A percentile compares a stretch with the other conserved stretches of the same genome.
Conservation (phyloP, 2,888 invertebrate genomes). For the Ferrisia virgata region DNA sequence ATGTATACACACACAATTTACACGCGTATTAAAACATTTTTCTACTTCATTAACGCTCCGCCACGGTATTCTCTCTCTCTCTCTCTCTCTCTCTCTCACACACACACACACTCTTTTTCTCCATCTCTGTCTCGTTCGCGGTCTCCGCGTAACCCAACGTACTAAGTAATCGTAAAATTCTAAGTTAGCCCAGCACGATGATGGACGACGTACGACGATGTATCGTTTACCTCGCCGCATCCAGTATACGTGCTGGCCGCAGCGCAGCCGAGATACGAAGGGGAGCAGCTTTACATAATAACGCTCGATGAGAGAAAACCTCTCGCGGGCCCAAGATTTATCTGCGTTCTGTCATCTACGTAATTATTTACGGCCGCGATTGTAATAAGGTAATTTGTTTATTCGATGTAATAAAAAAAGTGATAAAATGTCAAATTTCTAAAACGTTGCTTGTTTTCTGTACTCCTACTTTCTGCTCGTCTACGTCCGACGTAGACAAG, state of each 20-base stretch:
- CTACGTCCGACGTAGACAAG: too few relatives aligned
- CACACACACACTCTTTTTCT: too few relatives aligned
- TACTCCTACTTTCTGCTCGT: background rate
- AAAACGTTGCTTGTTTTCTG: background rate
- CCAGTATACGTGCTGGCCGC: background rate
- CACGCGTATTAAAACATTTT: slow-evolving; percentile 2
- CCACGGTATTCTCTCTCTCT: background rate
- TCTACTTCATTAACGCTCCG: slow-evolving; percentile 11
- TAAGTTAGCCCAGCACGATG: too few relatives aligned
- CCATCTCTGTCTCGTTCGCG: too few relatives aligned
- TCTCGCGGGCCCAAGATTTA: slow-evolving; percentile 29
- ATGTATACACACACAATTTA: background rate
- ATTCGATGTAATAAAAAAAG: slow-evolving; percentile 30
- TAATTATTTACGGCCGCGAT: slow-evolving; percentile 31
- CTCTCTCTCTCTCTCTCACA: too few relatives aligned
- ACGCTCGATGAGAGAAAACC: slow-evolving; percentile 19
- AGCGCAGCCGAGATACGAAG: too few relatives aligned
- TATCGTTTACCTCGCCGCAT: too few relatives aligned
- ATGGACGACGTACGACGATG: too few relatives aligned
- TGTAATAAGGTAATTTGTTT: slow-evolving; percentile 33
- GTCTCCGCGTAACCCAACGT: too few relatives aligned
- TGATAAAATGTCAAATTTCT: slow-evolving; percentile 32
- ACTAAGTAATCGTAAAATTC: too few relatives aligned
- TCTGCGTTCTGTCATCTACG: slow-evolving; percentile 31
- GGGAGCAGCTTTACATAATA: background rate